Conservation (phyloP, 2,113 vertebrate species). For the Dicaeum eximium region DNA sequence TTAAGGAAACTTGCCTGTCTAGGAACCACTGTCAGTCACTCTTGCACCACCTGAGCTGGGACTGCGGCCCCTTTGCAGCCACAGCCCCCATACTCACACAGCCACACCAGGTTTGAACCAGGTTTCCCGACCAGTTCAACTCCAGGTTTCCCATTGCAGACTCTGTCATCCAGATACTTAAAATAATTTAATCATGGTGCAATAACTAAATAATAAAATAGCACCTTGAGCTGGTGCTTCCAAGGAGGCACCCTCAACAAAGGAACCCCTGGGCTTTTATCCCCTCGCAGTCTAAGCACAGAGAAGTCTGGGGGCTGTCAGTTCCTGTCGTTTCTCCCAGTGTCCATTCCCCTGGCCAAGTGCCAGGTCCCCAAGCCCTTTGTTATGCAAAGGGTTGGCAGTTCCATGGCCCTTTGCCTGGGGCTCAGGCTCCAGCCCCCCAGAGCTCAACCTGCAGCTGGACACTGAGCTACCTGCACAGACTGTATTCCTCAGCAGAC, state of each 20-base stretch:
- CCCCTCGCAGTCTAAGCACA: neutral
- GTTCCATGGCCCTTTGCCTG: neutral
- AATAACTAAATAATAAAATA: neutral
- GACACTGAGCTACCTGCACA: neutral
- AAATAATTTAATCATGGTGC: neutral
- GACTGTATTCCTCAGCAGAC: neutral
- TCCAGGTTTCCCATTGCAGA: neutral
- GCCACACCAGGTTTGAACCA: neutral
- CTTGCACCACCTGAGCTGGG: neutral
- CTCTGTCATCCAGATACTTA: fast-evolving
- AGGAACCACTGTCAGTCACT: neutral
- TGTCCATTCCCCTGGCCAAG: neutral
- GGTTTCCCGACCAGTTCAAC: neutral
- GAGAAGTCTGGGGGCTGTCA: fast-evolving
- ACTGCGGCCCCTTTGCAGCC: neutral
- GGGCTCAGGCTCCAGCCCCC: neutral
- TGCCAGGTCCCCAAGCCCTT: neutral
- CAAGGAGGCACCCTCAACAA: neutral
- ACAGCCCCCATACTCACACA: fast-evolving
- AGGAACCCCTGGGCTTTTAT: neutral
- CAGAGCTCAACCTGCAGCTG: neutral
- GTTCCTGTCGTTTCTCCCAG: neutral
- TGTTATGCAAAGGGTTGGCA: neutral
- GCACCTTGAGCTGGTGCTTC: neutral
- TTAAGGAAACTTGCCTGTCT: neutral